Base-by-base conservation (phyloP, 2,797 vertebrate genomes). In the Sylvilagus floridanus region DNA sequence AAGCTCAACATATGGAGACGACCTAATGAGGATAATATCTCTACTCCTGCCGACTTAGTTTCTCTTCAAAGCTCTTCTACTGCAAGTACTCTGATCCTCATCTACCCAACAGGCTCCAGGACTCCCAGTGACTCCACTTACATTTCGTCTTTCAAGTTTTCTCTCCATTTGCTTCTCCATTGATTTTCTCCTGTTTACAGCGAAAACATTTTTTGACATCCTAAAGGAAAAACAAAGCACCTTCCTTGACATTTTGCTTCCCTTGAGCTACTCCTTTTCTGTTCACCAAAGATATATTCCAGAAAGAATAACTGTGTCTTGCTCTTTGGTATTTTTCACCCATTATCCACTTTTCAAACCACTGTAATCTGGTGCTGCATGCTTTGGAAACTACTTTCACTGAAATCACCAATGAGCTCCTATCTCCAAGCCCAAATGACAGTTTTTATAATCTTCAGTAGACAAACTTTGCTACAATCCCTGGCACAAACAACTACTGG, bases 311-410 rank as follows among this genome's bases (percentile, higher is more conserved):
- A 63, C 8, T 42, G 26, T 26, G 35, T 6, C 47, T 73, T 86
- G 66, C 22, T 84, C 63, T 95, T 79, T 71, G 63, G 68, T 85
- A 35, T 26, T 89, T 21, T 77, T 82, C 42, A 82, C 24, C 32
- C 37, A 42, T n/a, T 28, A 52, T 19, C 50, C 42, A 71, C 42
- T 32, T 82, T 57, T 89, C 60, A 89, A 75, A 62, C 35, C 35
- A 60, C 30, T n/a, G 14, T 8, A 30, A 76, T 76, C 28, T 65
- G 50, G 57, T 16, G 32, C 30, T 22, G n/a, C 1, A 69, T 69
- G 35, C 16, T 17, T 66, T 47, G 32, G 65, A 75, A 83, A 35
- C 8, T 22, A 50, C 32, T 47, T 57, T 60, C 16, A 32, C 4
- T 68, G 6, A 77, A 42, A 60, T 85, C 63, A 30, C 5, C 54